Evolutionary conservation across 2,797 vertebrate genomes (phyloP).

Genomic region (Coilia nasus): DNA sequence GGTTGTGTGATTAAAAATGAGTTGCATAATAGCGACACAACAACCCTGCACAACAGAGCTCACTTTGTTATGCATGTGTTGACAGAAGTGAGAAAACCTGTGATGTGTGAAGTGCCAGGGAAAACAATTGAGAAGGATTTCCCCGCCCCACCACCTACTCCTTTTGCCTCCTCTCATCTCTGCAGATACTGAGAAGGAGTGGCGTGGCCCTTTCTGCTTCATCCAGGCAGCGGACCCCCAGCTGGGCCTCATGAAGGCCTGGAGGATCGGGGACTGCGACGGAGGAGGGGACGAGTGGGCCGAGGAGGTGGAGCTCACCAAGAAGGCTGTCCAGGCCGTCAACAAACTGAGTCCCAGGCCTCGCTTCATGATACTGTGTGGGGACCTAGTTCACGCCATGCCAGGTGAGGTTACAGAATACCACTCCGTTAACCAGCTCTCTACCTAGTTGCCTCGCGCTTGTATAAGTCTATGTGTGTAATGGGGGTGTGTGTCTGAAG

Average conservation of each 20-base stretch:
- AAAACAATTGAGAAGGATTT: slow-evolving; percentile 17
- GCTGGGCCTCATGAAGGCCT: slow-evolving; percentile 96
- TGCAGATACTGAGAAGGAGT: slow-evolving; percentile 82
- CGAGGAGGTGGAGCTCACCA: slow-evolving; percentile 85
- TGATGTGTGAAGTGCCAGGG: neutral
- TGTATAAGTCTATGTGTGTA: too few species aligned
- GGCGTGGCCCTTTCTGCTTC: slow-evolving; percentile 92
- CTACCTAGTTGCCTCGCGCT: too few species aligned
- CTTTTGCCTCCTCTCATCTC: neutral
- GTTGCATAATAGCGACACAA: slow-evolving; percentile 32
- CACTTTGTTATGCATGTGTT: slow-evolving; percentile 23
- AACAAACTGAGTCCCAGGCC: slow-evolving; percentile 85
- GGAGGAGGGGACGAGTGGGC: slow-evolving; percentile 88
- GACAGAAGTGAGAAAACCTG: neutral
- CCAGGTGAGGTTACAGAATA: slow-evolving; percentile 77
- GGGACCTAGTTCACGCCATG: slow-evolving; percentile 94
- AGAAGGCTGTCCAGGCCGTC: slow-evolving; percentile 83
- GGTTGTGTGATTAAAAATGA: slow-evolving; percentile 21
- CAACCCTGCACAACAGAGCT: slow-evolving; percentile 29
- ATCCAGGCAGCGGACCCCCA: slow-evolving; percentile 95
- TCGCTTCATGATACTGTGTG: slow-evolving; percentile 90
- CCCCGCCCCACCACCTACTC: neutral
- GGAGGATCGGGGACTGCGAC: slow-evolving; percentile 80
- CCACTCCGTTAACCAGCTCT: neutral
- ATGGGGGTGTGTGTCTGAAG: too few species aligned